Evolutionary conservation across 2,888 invertebrate species (phyloP), one percentile per base, ranked within the genome.

Genomic region (Phoenoteleia sp.): DNA sequence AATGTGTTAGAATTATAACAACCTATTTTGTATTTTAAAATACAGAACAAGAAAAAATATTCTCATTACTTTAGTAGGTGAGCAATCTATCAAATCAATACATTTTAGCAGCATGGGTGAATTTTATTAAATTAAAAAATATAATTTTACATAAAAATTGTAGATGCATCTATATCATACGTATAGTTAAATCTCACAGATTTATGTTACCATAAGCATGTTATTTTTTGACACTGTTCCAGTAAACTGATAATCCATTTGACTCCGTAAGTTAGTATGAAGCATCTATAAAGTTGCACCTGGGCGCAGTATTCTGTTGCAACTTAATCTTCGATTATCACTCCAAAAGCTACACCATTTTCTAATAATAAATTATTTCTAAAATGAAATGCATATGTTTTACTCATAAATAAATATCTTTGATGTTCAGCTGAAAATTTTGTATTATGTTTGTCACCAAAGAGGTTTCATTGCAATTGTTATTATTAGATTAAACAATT

Each of bases 331-430:
- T 97, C 97, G 90, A 99, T 97, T 77, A 97, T 96, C 45, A 99
- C 94, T 11, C 99, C 99, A 94, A 97, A 97, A 42, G 98, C 97
- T 94, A 99, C 97, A 33, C 96, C 95, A 83, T 89, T 91, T 87
- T 89, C 92, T 92, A 54, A 11, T 19, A 39, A 9, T 27, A 27
- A 27, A 27, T 27, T 5, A 27, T 27, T 27, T 27, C 4, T n/a
- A n/a, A n/a, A n/a, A n/a, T n/a, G n/a, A n/a, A n/a, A n/a, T n/a
- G n/a, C n/a, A n/a, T n/a, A n/a, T n/a, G n/a, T n/a, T n/a, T n/a
- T n/a, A n/a, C n/a, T n/a, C 99, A 96, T 82, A 99, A 96, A 94
- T 99, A 99, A 15, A 99, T 98, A 94, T 99, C 98, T 91, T 96
- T 97, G 82, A 99, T 96, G 93, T 98, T 98, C 56, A 99, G 94